Evolutionary conservation across 1,140 invertebrate genomes (phyloP).

Genomic region (Myzus persicae): DNA sequence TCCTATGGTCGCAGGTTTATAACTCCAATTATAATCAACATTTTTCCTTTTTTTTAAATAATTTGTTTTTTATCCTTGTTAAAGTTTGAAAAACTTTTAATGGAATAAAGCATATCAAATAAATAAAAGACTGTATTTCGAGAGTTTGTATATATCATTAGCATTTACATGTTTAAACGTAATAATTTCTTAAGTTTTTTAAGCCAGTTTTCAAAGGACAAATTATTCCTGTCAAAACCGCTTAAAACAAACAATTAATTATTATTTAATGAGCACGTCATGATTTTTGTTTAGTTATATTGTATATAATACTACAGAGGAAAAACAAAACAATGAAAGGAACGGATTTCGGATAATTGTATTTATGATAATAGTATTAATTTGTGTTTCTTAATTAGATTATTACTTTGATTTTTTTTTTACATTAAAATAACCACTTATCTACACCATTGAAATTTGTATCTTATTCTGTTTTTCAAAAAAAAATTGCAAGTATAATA

Average conservation of each 20-base stretch:
- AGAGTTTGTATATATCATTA: neutral
- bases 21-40: neutral
- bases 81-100: conserved; percentile 30
- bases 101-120: neutral
- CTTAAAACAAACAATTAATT: neutral
- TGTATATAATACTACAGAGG: neutral
- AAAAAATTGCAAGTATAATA: neutral
- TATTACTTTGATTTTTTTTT: neutral
- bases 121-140: neutral
- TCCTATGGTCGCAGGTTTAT: neutral
- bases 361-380: neutral
- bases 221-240: neutral
- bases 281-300: neutral
- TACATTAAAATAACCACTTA: neutral
- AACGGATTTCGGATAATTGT: neutral
- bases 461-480: neutral
- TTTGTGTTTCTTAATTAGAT: neutral
- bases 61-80: neutral
- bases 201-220: neutral
- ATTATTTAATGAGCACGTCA: neutral
- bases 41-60: neutral
- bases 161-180: conserved; percentile 34
- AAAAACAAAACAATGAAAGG: neutral
- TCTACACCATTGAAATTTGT: neutral
- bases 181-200: conserved; percentile 15